Evolutionary conservation across 1,140 invertebrate genomes (phyloP).

Genomic region (Metopolophium dirhodum): DNA sequence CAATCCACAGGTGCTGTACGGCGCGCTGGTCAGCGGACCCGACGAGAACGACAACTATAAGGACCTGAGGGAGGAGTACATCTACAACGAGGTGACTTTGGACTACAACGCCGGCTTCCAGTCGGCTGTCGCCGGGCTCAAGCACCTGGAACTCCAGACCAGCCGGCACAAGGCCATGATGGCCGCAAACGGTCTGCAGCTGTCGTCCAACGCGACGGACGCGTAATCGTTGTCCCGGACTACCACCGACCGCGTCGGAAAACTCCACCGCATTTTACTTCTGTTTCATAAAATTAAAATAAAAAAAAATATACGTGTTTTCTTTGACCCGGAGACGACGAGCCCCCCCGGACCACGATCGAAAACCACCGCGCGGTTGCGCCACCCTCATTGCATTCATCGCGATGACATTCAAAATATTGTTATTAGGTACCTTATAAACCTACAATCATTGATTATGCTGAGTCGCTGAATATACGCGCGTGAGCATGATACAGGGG

Average conservation of each 20-base stretch:
- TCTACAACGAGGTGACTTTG: conserved; percentile 69
- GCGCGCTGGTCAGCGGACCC: conserved; percentile 69
- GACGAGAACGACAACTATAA: conserved; percentile 67
- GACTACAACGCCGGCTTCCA: conserved; percentile 71
- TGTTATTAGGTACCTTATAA: too few relatives aligned
- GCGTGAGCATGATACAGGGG: too few relatives aligned
- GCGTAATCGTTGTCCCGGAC: not conserved
- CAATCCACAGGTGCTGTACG: conserved; percentile 68
- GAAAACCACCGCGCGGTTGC: not conserved
- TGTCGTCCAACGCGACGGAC: not conserved
- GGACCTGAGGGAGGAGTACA: conserved; percentile 66
- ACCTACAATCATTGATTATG: not conserved
- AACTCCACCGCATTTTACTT: not conserved
- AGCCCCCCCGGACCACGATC: not conserved
- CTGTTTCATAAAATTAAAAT: not conserved
- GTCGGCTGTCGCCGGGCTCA: conserved; percentile 65
- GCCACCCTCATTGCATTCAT: not conserved
- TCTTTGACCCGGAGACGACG: not conserved
- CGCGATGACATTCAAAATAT: not conserved
- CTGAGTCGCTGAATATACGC: too few relatives aligned
- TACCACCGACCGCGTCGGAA: not conserved
- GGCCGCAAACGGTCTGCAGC: not conserved
- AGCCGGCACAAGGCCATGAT: not conserved
- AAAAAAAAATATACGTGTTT: not conserved
- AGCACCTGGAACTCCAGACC: conserved; percentile 61